A percentile compares a stretch with the other conserved stretches of the same genome.
Evolutionary conservation across 2,797 vertebrate genomes (phyloP).

Genomic region (Ptychobarbus kaznakovi): DNA sequence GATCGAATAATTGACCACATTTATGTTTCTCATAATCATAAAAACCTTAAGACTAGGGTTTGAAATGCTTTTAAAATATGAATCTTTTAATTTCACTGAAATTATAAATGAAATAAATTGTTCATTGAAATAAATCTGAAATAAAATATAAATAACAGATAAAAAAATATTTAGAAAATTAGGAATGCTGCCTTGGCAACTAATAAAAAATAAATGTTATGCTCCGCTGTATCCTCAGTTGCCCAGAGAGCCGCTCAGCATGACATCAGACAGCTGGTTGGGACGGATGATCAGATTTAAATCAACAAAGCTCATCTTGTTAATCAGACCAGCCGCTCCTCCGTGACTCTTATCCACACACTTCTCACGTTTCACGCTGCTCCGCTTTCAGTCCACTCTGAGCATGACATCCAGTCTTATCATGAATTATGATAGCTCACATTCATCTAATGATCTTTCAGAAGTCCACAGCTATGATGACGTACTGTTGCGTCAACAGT

Average conservation of each 20-base stretch:
- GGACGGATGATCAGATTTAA: conserved; percentile 28
- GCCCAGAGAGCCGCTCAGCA: background rate
- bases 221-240: background rate
- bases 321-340: conserved; percentile 31
- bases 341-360: background rate
- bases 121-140: background rate
- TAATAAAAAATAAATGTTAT: background rate
- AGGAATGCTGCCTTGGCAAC: background rate
- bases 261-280: conserved; percentile 13
- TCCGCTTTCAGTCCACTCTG: background rate
- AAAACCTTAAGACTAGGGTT: too few relatives aligned
- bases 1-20: background rate
- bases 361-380: conserved; percentile 10
- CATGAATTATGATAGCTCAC: background rate
- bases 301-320: conserved; percentile 30
- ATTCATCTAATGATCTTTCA: background rate
- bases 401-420: background rate
- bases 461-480: background rate
- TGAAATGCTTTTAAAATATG: background rate
- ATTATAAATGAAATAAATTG: background rate
- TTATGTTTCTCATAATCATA: background rate
- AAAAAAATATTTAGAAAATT: background rate
- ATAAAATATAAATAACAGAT: background rate
- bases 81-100: background rate
- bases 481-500: background rate